Evolutionary conservation across 1,140 invertebrate genomes (phyloP).

Genomic region (Panulirus ornatus): DNA sequence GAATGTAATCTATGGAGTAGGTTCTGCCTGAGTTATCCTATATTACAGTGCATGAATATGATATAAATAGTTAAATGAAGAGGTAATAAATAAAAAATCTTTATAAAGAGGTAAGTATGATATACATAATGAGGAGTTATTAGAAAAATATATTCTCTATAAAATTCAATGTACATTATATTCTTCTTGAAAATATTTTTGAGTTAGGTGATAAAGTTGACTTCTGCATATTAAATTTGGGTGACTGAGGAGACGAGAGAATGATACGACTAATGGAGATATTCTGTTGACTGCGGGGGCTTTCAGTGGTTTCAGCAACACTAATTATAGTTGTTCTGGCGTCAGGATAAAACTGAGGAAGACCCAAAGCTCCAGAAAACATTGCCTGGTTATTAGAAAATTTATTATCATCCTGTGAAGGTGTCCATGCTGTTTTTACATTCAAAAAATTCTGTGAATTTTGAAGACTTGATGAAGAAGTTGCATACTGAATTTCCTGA

Average conservation of each 20-base stretch:
- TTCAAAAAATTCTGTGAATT: constrained; percentile 15
- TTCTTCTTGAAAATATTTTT: constrained; percentile 63
- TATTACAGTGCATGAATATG: neutral
- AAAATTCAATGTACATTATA: constrained; percentile 12
- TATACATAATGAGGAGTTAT: neutral
- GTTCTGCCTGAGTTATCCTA: neutral
- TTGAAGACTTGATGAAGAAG: neutral
- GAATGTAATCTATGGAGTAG: neutral
- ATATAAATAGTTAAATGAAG: neutral
- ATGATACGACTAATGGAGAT: constrained; percentile 46
- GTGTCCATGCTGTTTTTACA: neutral
- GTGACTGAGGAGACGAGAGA: constrained; percentile 53
- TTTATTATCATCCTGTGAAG: neutral
- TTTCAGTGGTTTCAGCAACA: constrained; percentile 19
- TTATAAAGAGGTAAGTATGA: neutral
- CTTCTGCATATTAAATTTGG: constrained; percentile 60
- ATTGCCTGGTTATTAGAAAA: constrained; percentile 9
- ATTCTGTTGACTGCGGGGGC: constrained; percentile 25
- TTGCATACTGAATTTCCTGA: neutral
- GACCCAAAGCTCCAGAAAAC: constrained; percentile 39
- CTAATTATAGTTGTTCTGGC: constrained; percentile 46
- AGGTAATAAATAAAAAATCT: neutral
- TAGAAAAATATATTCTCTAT: neutral
- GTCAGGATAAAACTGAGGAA: constrained; percentile 39
- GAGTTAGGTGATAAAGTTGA: constrained; percentile 58